Base-by-base conservation (phyloP, 2,113 vertebrate species). In the Lates calcarifer region DNA sequence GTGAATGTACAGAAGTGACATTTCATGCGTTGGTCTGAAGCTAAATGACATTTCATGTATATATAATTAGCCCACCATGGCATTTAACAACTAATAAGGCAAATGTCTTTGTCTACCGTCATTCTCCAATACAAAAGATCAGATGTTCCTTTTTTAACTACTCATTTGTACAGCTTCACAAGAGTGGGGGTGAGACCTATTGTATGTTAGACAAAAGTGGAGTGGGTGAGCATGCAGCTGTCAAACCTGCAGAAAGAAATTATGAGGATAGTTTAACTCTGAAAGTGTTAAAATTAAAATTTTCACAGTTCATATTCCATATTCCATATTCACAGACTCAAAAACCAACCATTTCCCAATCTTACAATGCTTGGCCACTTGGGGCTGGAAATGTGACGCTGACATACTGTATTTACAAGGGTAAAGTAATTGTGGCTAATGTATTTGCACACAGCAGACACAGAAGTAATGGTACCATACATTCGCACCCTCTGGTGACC, bases 21-120 rank as follows among this genome's bases (percentile, higher is more conserved):
- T 93, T 94, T 94, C 64, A 74, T 63, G 60, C 68, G 35, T 85
- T 83, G 70, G 71, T 90, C 78, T 86, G 83, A 83, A 83, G 87
- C 85, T 73, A 88, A 89, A 77, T 92, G 88, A 82, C 89, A 92
- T 92, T 93, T 93, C 33, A 47, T 79, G 68, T n/a, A 71, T 33
- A 67, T 75, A 69, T 79, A 86, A 90, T 91, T 80, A 91, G 77
- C 53, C 37, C 47, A 11, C n/a, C 43, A 4, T 90, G 86, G 88
- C 91, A 92, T 92, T 92, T 92, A 83, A 57, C 64, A 73, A 35
- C 81, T 83, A 74, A 81, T 70, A 74, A 66, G 20, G 62, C 75
- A 47, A 74, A 90, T 66, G 49, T 51, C 74, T 84, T 87, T 85
- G 80, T 85, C 75, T 45, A 24, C 53, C 77, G 26, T 82, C 8